Evolutionary conservation across 2,797 vertebrate species (phyloP), one percentile per base, ranked within the genome.

Genomic region (Centropyge bicolor): DNA sequence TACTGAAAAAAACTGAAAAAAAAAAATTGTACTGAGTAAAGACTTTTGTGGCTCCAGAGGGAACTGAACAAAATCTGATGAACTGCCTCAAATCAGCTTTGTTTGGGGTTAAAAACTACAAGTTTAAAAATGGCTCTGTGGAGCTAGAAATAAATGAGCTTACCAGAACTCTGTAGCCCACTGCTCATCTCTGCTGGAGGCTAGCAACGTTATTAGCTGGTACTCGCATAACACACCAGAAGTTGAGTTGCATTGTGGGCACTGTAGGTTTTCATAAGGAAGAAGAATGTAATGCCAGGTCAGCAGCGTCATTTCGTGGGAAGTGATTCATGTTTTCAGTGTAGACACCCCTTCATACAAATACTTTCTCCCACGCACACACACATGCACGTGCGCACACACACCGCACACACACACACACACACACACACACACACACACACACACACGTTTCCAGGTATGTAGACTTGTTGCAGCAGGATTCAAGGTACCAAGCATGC

Each of bases 381-480:
- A 75, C 36, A 70, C 49, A 64, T 63, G 75, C 62, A 82, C n/a
- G n/a, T n/a, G n/a, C n/a, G n/a, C n/a, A n/a, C n/a, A n/a, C n/a
- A n/a, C n/a, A n/a, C n/a, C n/a, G n/a, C 20, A 64, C 63, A 74
- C 68, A 63, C 67, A 74, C 45, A 78, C 49, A 68, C 49, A 79
- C 41, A 72, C 71, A 63, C 65, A 76, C 20, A 64, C 63, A 74
- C 68, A 63, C 67, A 74, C 45, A 78, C 49, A 68, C 49, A 79
- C 41, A 72, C 71, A 63, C 65, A 76, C 61, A 81, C 20, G 62
- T 63, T 73, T 65, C n/a, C 43, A 82, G 90, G 90, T 91, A 92
- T 93, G 89, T 70, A 85, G 90, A 81, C 94, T 76, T 94, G 93
- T 92, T 81, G 70, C 70, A 78, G 81, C 94, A 93, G 51, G 92